Conservation (phyloP, 64 coral and sea anemone species). For the Dendronephthya gigantea region DNA sequence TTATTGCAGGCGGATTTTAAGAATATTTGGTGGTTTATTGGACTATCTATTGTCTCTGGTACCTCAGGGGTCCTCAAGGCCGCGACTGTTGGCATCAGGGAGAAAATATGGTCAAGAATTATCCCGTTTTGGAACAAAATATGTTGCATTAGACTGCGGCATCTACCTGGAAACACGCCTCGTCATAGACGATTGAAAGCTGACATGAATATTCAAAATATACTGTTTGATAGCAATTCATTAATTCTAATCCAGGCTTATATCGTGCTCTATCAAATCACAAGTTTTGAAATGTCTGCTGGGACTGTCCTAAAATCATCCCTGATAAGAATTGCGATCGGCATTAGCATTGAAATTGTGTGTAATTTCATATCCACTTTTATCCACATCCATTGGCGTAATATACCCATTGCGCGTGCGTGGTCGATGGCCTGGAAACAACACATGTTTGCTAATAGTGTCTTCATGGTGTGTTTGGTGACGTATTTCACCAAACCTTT, state of each 20-base stretch:
- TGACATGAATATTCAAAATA: background rate
- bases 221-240: background rate
- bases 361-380: background rate
- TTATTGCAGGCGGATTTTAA: conserved; percentile 20
- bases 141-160: background rate
- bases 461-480: background rate
- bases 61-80: background rate
- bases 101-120: background rate
- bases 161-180: background rate
- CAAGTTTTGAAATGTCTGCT: background rate
- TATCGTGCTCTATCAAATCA: background rate
- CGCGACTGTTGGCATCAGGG: conserved; percentile 1
- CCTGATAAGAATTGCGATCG: background rate
- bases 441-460: background rate
- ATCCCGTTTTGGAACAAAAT: background rate
- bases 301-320: background rate
- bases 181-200: background rate
- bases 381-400: background rate
- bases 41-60: background rate
- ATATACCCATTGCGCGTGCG: background rate
- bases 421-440: no score
- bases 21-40: background rate
- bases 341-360: background rate
- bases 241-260: background rate
- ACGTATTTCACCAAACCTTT: conserved; percentile 23